Conservation (phyloP, 2,888 invertebrate genomes). For the Himalopsyche japonica region DNA sequence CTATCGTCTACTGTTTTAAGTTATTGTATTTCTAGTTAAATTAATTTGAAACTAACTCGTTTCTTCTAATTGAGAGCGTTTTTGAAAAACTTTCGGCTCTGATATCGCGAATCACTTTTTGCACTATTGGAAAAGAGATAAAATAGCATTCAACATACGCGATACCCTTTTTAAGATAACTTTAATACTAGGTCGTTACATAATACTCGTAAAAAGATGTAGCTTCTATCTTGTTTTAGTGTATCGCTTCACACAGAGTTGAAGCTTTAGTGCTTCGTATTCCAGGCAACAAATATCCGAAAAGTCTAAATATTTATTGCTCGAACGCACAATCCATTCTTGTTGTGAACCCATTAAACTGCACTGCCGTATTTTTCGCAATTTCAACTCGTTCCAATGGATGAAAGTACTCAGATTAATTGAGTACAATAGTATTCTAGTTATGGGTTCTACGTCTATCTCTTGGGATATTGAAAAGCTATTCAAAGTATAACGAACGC, state of each 20-base stretch:
- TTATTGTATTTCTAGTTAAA: too few relatives aligned
- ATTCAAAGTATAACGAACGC: background rate
- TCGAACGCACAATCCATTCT: background rate
- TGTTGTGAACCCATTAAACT: background rate
- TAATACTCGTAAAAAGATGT: background rate
- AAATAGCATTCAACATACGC: background rate
- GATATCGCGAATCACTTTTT: background rate
- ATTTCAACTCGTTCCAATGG: background rate
- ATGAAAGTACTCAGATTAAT: conserved; percentile 6
- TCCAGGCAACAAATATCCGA: background rate
- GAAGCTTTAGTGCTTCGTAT: background rate
- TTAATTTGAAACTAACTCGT: too few relatives aligned
- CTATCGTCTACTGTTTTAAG: too few relatives aligned
- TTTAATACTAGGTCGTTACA: background rate
- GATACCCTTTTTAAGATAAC: background rate
- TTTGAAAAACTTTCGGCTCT: background rate
- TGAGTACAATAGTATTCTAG: background rate
- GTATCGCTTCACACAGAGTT: background rate
- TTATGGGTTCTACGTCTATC: background rate
- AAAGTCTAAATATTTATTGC: background rate
- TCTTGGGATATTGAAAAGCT: background rate
- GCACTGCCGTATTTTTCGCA: conserved; percentile 3
- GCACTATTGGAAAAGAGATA: background rate
- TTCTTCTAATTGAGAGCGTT: background rate
- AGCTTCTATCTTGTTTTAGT: background rate